These are phyloP conservation scores for Campoletis raptor DNA, from an alignment of 2,888 invertebrate genomes.

Conservation along the genomic window DNA sequence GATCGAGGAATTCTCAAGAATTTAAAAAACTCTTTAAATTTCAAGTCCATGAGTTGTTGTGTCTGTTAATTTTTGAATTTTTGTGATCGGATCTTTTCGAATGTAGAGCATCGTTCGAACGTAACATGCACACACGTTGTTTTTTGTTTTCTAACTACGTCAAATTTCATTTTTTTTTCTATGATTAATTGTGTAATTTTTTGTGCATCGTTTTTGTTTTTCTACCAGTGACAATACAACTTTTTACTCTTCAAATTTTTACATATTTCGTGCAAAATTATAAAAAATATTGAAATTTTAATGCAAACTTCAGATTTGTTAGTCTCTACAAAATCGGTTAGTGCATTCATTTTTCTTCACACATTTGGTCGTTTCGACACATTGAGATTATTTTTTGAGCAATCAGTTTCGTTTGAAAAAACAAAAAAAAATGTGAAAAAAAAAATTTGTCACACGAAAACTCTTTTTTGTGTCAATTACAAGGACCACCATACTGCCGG, in stretches of 20 bases:
- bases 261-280: constrained; percentile 51
- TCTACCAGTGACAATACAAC: constrained; percentile 30
- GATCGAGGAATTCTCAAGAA: background rate
- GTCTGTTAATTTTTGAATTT: constrained; percentile 7
- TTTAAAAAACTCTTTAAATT: background rate
- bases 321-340: constrained; percentile 52
- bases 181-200: constrained; percentile 36
- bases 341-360: constrained; percentile 58
- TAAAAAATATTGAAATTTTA: constrained; percentile 20
- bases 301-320: constrained; percentile 42
- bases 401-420: constrained; percentile 55
- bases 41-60: background rate
- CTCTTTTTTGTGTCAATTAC: constrained; percentile 41
- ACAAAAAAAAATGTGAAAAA: constrained; percentile 4
- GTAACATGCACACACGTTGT: constrained; percentile 58
- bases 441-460: constrained; percentile 16
- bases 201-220: constrained; percentile 5
- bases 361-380: constrained; percentile 44
- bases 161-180: constrained; percentile 13
- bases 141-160: constrained; percentile 30
- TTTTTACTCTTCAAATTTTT: background rate
- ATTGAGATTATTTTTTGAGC: constrained; percentile 46
- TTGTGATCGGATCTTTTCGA: constrained; percentile 49
- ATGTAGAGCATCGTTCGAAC: constrained; percentile 61
- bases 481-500: constrained; percentile 47